These are phyloP conservation scores for Serranus cabrilla DNA, from an alignment of 2,797 vertebrate genomes.

Conservation along the genomic window DNA sequence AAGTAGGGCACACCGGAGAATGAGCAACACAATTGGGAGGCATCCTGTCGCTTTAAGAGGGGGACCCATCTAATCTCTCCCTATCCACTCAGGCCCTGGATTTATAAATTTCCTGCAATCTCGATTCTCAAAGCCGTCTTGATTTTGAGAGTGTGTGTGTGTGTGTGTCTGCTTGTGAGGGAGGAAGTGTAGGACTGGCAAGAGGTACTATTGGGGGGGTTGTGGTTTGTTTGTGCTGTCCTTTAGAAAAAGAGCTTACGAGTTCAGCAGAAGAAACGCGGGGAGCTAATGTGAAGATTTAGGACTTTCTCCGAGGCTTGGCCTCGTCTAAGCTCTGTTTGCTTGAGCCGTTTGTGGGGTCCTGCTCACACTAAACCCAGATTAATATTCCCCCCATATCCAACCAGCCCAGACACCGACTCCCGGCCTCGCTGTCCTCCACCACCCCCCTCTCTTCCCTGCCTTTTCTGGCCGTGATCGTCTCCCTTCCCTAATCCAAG, in stretches of 20 bases:
- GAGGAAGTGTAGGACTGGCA: conserved; percentile 77
- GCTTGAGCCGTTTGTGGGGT: conserved; percentile 94
- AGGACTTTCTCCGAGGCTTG: conserved; percentile 96
- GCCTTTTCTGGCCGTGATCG: conserved; percentile 92
- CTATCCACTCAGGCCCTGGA: conserved; percentile 89
- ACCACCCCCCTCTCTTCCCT: conserved; percentile 42
- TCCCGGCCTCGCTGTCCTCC: conserved; percentile 77
- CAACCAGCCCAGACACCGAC: conserved; percentile 89
- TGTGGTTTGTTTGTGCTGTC: conserved; percentile 93
- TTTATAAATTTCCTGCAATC: conserved; percentile 91
- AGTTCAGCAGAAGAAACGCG: conserved; percentile 95
- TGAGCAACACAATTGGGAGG: conserved; percentile 81
- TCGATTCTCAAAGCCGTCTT: conserved; percentile 91
- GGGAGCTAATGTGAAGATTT: conserved; percentile 98
- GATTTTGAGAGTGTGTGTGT: conserved; percentile 83
- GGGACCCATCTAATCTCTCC: conserved; percentile 88
- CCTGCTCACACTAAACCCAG: conserved; percentile 97
- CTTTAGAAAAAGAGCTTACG: conserved; percentile 98
- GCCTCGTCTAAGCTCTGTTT: conserved; percentile 95
- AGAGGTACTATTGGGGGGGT: conserved; percentile 77
- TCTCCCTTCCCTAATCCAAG: conserved; percentile 94
- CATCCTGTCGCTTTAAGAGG: conserved; percentile 89
- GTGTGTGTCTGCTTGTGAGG: conserved; percentile 82
- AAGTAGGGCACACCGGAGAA: conserved; percentile 84
- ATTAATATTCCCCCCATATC: conserved; percentile 96